A percentile compares a stretch with the other conserved stretches of the same genome.
Evolutionary conservation across 2,113 vertebrate genomes (phyloP).

Genomic region (Chaetodon auriga): DNA sequence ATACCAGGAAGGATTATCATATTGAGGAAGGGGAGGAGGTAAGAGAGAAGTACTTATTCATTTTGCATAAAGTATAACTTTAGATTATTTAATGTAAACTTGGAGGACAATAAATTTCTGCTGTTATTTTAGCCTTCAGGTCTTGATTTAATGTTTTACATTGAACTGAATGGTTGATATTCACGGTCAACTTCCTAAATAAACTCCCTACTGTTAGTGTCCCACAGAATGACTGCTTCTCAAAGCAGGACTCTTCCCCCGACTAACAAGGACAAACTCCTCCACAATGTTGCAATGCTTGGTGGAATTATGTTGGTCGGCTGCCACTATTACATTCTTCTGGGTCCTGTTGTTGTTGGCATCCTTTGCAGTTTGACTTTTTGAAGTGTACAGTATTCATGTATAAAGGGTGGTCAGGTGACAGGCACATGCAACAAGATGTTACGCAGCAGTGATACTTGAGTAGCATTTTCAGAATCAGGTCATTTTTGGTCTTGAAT

Average conservation of each 20-base stretch:
- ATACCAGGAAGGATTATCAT: constrained; percentile 95
- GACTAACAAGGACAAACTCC: constrained; percentile 9
- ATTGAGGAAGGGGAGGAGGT: constrained; percentile 99
- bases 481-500: background rate
- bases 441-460: background rate
- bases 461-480: background rate
- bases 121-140: background rate
- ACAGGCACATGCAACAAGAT: background rate
- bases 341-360: background rate
- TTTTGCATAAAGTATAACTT: background rate
- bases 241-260: background rate
- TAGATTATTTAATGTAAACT: background rate
- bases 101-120: background rate
- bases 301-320: background rate
- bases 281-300: background rate
- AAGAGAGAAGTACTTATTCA: background rate
- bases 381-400: background rate
- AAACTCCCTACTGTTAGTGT: background rate
- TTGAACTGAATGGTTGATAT: no score
- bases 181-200: background rate
- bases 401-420: background rate
- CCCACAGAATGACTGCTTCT: background rate
- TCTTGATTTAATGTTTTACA: background rate
- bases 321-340: background rate
- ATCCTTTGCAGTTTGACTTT: background rate